These are phyloP conservation scores for Chiridota heheva DNA, from an alignment of 35 echinoderm and acorn worm species.

Conservation along the genomic window DNA sequence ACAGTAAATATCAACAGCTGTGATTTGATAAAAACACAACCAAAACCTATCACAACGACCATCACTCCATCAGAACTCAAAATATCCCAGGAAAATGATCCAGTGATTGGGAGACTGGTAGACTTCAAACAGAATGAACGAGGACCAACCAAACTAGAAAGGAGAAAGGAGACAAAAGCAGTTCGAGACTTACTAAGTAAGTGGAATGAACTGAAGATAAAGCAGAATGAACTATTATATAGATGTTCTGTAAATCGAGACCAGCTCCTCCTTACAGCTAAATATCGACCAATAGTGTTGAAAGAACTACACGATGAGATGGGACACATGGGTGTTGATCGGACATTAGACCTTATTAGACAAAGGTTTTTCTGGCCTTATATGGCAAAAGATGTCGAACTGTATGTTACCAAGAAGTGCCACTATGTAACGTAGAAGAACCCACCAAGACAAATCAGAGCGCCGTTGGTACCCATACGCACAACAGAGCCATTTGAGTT, in stretches of 20 bases:
- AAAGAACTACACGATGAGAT: slow-evolving; percentile 60
- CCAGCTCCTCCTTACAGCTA: slow-evolving; percentile 54
- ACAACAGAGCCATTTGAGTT: slow-evolving; percentile 48
- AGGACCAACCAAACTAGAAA: not conserved
- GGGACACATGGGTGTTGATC: slow-evolving; percentile 54
- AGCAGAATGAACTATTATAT: slow-evolving; percentile 10
- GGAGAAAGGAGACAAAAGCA: not conserved
- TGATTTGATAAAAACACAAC: not conserved
- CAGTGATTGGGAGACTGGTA: not conserved
- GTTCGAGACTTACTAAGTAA: slow-evolving; percentile 5
- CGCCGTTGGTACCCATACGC: slow-evolving; percentile 21
- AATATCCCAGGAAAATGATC: slow-evolving; percentile 31
- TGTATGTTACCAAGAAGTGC: slow-evolving; percentile 35
- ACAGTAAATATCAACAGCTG: slow-evolving; percentile 13
- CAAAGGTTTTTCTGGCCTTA: slow-evolving; percentile 70
- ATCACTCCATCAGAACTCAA: slow-evolving; percentile 7
- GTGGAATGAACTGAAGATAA: slow-evolving; percentile 29
- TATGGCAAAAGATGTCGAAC: slow-evolving; percentile 48
- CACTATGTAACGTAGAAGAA: slow-evolving; percentile 42
- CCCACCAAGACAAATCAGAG: slow-evolving; percentile 4
- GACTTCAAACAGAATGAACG: not conserved
- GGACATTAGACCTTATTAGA: slow-evolving; percentile 42
- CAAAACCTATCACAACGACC: not conserved
- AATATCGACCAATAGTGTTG: not conserved
- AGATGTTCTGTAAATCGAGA: not conserved